A percentile compares a stretch with the other conserved stretches of the same genome.
These are phyloP conservation scores for Microctenopoma steveboyesi DNA, from an alignment of 2,797 vertebrate genomes.

Conservation along the genomic window DNA sequence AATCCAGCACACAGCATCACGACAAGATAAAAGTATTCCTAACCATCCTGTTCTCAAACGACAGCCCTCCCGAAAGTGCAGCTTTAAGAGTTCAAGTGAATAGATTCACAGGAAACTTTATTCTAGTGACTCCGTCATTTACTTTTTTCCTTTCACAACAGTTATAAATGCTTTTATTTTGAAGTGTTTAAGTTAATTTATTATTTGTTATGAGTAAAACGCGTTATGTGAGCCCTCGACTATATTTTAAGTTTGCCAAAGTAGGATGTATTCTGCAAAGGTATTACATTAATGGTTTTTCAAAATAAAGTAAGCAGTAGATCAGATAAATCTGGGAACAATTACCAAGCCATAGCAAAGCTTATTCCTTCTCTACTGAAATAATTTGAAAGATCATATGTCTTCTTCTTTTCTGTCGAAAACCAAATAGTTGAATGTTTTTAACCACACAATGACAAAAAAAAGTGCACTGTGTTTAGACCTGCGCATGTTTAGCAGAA, in stretches of 20 bases:
- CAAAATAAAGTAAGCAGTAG: constrained; percentile 47
- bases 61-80: background rate
- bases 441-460: constrained; percentile 15
- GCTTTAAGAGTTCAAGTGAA: background rate
- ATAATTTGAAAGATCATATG: constrained; percentile 38
- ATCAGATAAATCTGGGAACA: constrained; percentile 49
- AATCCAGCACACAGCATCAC: constrained; percentile 35
- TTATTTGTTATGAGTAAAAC: background rate
- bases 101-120: background rate
- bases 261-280: constrained; percentile 29
- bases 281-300: constrained; percentile 46
- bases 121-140: background rate
- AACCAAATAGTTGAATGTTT: constrained; percentile 10
- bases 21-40: background rate
- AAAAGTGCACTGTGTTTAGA: constrained; percentile 1
- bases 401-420: constrained; percentile 15
- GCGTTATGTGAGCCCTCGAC: background rate
- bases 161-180: constrained; percentile 2
- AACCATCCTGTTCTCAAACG: background rate
- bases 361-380: constrained; percentile 37
- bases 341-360: constrained; percentile 26
- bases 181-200: background rate
- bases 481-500: constrained; percentile 7
- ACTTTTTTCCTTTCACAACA: background rate
- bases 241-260: constrained; percentile 16